phyloP scores from a whole-genome alignment of 2,113 vertebrate species.

The Chloroceryle aenea region DNA sequence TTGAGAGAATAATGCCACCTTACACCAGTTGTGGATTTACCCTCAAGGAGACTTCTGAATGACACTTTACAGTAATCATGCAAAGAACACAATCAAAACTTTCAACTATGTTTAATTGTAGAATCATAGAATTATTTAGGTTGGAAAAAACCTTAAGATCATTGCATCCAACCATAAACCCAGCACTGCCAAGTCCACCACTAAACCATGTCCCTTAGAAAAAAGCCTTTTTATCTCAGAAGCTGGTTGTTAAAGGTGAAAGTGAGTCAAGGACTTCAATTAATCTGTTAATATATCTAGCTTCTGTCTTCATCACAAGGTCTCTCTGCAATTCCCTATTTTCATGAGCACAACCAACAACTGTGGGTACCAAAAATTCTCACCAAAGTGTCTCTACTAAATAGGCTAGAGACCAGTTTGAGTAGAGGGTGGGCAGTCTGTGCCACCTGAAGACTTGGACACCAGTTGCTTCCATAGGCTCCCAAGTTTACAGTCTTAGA shows the following conservation, averaged over 20 bases:
- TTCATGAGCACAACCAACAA: not conserved
- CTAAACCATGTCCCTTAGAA: not conserved
- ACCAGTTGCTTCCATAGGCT: not conserved
- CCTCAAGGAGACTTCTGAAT: not conserved
- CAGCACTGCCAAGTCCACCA: not conserved
- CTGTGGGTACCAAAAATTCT: not conserved
- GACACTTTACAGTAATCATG: not conserved
- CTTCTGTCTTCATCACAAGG: not conserved
- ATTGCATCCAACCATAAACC: accelerated
- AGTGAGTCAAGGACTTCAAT: not conserved
- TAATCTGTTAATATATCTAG: not conserved
- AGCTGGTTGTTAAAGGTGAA: not conserved
- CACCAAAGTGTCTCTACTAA: not conserved
- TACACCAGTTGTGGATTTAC: not conserved
- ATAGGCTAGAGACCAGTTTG: not conserved
- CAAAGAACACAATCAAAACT: not conserved
- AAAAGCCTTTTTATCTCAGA: not conserved
- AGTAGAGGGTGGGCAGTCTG: not conserved
- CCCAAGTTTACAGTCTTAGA: not conserved
- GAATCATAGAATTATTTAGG: not conserved
- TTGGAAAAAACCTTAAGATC: not conserved
- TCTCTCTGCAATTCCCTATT: not conserved
- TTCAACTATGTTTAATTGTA: not conserved
- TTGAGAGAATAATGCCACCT: not conserved
- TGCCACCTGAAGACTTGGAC: not conserved